phyloP scores from a whole-genome alignment of 2,797 vertebrate species.

The Chanos chanos region DNA sequence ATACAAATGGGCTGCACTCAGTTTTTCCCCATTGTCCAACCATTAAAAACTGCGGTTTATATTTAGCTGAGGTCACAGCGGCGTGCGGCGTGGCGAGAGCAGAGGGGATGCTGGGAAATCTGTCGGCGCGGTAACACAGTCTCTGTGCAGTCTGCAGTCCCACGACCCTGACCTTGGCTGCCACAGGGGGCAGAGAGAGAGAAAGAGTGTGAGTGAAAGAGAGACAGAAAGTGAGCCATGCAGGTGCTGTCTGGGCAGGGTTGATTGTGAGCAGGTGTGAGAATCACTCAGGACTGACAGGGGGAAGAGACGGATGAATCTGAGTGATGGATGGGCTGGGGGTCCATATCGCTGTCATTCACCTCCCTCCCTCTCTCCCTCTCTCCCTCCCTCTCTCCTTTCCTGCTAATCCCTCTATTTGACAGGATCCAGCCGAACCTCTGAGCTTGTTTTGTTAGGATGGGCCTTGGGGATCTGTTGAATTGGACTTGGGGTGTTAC shows the following conservation, averaged over 20 bases:
- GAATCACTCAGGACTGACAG: slow-evolving; percentile 19
- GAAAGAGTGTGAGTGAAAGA: slow-evolving; percentile 7
- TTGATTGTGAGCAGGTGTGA: slow-evolving; percentile 10
- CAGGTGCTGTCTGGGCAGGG: slow-evolving; percentile 20
- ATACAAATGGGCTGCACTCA: too few relatives aligned
- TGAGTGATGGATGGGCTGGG: slow-evolving; percentile 23
- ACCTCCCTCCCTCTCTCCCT: not conserved
- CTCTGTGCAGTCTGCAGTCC: too few relatives aligned
- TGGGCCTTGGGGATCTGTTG: slow-evolving; percentile 7
- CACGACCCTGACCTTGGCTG: too few relatives aligned
- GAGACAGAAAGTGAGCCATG: too few relatives aligned
- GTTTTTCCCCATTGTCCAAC: too few relatives aligned
- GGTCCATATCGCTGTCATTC: slow-evolving; percentile 20
- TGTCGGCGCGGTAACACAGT: too few relatives aligned
- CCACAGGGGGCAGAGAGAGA: too few relatives aligned
- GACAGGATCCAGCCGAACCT: slow-evolving; percentile 13
- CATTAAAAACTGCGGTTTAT: too few relatives aligned
- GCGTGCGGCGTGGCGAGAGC: too few relatives aligned
- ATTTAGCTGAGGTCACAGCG: too few relatives aligned
- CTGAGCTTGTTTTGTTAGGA: slow-evolving; percentile 8
- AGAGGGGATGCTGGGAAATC: too few relatives aligned
- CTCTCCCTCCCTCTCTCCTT: not conserved
- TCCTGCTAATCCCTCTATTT: slow-evolving; percentile 7
- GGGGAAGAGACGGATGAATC: slow-evolving; percentile 24
- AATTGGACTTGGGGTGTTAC: too few relatives aligned